Evolutionary conservation across 1,140 invertebrate species (phyloP), one percentile per base, ranked within the genome.

Genomic region (Tetraneura akinire): DNA sequence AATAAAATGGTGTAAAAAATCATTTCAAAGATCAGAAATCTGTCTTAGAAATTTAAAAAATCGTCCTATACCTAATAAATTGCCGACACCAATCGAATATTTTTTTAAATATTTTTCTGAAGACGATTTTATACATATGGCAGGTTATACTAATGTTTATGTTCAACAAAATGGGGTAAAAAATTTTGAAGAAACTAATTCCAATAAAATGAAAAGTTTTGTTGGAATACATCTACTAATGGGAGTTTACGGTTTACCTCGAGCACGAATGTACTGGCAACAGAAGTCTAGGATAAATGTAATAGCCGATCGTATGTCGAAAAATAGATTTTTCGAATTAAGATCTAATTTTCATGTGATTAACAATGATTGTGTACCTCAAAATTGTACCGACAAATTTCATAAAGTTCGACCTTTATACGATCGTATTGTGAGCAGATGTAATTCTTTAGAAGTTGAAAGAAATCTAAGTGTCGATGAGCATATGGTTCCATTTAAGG

Each of bases 401-500:
- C 23, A 21, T 29, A 62, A 62, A 62, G 60, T 62, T n/a, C 60
- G 29, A 21, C 60, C 26, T 62, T 62, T 62, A 21, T 62, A 62
- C 23, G 26, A 62, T 21, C 23, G 60, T 62, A 21, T 32, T 11
- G 23, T 21, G 23, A 62, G 26, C n/a, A 62, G 23, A 32, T 62
- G 60, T 62, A 62, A 62, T 62, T 62, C 13, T 8, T 23, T 62
- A 21, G 60, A 62, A 62, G 23, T 62, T 62, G 29, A 62, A 62
- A 62, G 23, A 62, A 62, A 21, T 62, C n/a, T 62, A 21, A 21
- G 23, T 62, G n/a, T 62, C 23, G n/a, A 21, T 18, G n/a, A 62
- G 60, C 14, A 21, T 29, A 62, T 62, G 60, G 51, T 53, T 10
- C 51, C n/a, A 53, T 53, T 53, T n/a, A 53, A 53, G 21, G n/a